Conservation (phyloP, 2,888 invertebrate species). For the Ceramica pisi region DNA sequence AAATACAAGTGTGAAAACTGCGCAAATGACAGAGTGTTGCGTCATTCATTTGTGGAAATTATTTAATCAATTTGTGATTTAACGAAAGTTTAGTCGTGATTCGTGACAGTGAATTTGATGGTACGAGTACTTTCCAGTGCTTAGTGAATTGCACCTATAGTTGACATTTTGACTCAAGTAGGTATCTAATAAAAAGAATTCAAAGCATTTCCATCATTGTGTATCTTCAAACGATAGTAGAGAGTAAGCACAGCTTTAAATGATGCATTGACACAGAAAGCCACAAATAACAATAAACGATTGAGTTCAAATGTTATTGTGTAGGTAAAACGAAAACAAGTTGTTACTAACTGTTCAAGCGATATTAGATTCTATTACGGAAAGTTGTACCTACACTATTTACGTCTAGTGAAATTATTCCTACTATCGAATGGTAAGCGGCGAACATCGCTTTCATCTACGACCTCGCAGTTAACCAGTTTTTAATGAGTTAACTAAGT, state of each 20-base stretch:
- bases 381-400: constrained; percentile 32
- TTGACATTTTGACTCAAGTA: too few relatives aligned
- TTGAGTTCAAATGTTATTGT: constrained; percentile 50
- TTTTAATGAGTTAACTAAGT: constrained; percentile 70
- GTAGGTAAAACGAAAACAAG: constrained; percentile 35
- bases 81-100: constrained; percentile 9
- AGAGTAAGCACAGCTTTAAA: constrained; percentile 4
- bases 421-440: constrained; percentile 35
- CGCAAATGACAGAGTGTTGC: constrained; percentile 25
- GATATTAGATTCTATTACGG: constrained; percentile 50
- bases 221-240: background rate
- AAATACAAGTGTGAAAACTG: constrained; percentile 32
- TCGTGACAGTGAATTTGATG: constrained; percentile 14
- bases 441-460: constrained; percentile 49
- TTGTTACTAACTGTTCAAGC: constrained; percentile 20
- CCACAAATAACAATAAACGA: constrained; percentile 30
- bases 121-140: background rate
- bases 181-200: background rate
- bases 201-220: background rate
- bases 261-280: constrained; percentile 17
- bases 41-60: constrained; percentile 34
- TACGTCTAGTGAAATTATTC: constrained; percentile 33
- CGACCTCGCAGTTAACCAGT: constrained; percentile 63
- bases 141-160: background rate
- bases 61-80: constrained; percentile 7